Base-by-base conservation (phyloP, 2,113 vertebrate genomes). In the Neolamprologus sp. region DNA sequence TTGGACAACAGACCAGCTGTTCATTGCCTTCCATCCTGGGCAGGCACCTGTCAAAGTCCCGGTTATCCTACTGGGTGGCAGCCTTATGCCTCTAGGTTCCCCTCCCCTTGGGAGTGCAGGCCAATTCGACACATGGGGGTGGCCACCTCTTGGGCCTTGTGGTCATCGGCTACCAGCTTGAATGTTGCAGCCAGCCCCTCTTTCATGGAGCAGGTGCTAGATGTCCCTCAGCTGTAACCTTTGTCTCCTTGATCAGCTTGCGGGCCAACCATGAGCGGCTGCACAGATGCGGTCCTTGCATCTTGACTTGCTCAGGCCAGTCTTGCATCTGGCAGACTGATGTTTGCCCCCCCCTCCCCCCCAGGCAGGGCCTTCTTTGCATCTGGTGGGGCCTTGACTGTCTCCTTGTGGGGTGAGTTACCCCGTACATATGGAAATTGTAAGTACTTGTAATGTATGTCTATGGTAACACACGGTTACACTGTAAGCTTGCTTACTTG, bases 31-130 rank as follows among this genome's bases (percentile, higher is more conserved):
- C 31, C 58, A 63, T 35, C 58, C 17, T 63, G 58, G 58, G 58
- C 17, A 63, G 28, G 31, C 28, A 19, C 31, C 0, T 63, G 17
- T 12, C 9, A 35, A 63, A 63, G 9, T 3, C 58, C 9, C 0
- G 2, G 28, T 63, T 63, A 17, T 63, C 28, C 6, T 35, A n/a
- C 31, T 63, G 58, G 31, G 58, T 33, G 28, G 5, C 16, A 33
- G 58, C 28, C 14, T 60, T 60, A 33, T 35, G 17, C 9, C 9
- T 35, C 58, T 7, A 35, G 58, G 58, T 35, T 63, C 17, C 58
- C 58, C 31, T 63, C 28, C 9, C 2, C 58, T 60, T 0, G 2
- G 28, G 28, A 19, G 58, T 33, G 16, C 28, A 33, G 58, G 28
- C 58, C 28, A 31, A 60, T 16, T 60, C 9, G 3, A 60, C 28